phyloP scores from a whole-genome alignment of 1,140 invertebrate genomes.

The Phthorimaea operculella region DNA sequence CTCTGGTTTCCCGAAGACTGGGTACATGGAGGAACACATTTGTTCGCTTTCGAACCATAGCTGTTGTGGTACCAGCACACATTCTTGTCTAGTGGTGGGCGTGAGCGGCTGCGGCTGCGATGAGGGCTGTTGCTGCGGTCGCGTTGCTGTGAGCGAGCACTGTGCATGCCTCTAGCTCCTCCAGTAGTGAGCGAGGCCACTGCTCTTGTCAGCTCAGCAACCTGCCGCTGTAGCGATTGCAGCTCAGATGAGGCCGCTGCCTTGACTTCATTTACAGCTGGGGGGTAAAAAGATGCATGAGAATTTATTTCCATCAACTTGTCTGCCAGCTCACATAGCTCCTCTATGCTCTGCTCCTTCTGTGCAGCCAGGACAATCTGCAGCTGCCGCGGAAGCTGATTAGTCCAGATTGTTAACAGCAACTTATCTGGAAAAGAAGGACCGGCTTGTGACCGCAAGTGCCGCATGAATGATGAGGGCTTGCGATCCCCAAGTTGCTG shows the following conservation, averaged over 20 bases:
- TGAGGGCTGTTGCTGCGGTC: not conserved
- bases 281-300: not conserved
- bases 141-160: not conserved
- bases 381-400: not conserved
- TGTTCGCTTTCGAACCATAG: not conserved
- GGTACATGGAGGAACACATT: not conserved
- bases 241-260: not conserved
- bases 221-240: not conserved
- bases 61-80: not conserved
- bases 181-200: not conserved
- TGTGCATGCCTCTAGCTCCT: not conserved
- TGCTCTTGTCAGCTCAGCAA: not conserved
- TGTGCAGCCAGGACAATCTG: not conserved
- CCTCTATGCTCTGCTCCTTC: not conserved
- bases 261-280: not conserved
- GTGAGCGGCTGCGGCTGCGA: not conserved
- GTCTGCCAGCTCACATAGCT: not conserved
- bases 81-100: not conserved
- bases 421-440: not conserved
- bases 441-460: not conserved
- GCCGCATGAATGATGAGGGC: not conserved
- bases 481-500: not conserved
- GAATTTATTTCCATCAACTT: not conserved
- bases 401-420: not conserved
- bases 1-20: not conserved